A percentile compares a stretch with the other conserved stretches of the same genome.
phyloP scores from a whole-genome alignment of 2,888 invertebrate genomes.

The Parascotia fuliginaria region DNA sequence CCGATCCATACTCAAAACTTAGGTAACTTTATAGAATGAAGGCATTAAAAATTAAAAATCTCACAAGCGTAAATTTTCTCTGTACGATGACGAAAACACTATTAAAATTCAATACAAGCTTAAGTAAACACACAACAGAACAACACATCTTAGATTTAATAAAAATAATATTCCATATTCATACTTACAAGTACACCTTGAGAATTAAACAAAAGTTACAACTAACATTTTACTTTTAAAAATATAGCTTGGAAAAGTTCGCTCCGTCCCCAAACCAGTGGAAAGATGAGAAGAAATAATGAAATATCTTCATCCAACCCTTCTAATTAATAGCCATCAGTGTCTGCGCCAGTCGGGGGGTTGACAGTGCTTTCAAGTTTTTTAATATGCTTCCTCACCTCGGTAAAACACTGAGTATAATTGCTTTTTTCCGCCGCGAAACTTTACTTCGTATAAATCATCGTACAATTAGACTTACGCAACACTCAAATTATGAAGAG shows the following conservation, averaged over 20 bases:
- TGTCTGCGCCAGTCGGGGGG: slow-evolving; percentile 81
- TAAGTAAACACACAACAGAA: too few species aligned
- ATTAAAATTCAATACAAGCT: too few species aligned
- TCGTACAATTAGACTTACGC: slow-evolving; percentile 33
- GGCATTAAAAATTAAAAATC: too few species aligned
- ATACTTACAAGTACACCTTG: neutral
- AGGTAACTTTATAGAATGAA: too few species aligned
- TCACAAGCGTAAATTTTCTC: too few species aligned
- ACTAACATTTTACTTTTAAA: slow-evolving; percentile 20
- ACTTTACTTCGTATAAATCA: slow-evolving; percentile 63
- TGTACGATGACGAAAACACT: too few species aligned
- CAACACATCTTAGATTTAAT: too few species aligned
- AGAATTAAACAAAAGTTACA: neutral
- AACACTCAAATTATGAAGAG: slow-evolving; percentile 20
- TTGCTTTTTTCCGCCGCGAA: slow-evolving; percentile 76
- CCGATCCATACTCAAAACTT: too few species aligned
- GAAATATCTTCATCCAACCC: slow-evolving; percentile 83
- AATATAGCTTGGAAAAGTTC: slow-evolving; percentile 39
- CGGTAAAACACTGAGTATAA: slow-evolving; percentile 78
- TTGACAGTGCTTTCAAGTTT: slow-evolving; percentile 82
- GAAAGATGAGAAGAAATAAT: slow-evolving; percentile 73
- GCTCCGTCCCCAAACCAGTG: slow-evolving; percentile 42
- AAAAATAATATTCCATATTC: neutral
- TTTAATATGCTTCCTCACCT: slow-evolving; percentile 85
- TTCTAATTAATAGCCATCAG: slow-evolving; percentile 86